phyloP scores from a whole-genome alignment of 2,113 vertebrate genomes.

The Amphiprion percula region DNA sequence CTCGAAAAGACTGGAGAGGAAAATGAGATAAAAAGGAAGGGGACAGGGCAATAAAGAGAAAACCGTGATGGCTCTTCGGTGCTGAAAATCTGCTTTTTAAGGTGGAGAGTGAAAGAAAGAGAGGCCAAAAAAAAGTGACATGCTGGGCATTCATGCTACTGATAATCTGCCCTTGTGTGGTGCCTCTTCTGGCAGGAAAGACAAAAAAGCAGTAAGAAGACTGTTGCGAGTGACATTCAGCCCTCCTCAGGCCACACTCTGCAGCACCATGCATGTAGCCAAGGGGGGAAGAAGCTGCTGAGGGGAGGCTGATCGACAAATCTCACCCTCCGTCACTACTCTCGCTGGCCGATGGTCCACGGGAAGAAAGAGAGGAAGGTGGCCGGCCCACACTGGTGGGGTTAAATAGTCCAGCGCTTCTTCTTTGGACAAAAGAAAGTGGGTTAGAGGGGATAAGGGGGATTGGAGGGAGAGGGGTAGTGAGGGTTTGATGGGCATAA shows the following conservation, averaged over 20 bases:
- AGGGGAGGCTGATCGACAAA: constrained; percentile 71
- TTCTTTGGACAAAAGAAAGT: constrained; percentile 78
- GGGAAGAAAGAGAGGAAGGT: constrained; percentile 83
- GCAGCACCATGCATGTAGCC: constrained; percentile 65
- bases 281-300: constrained; percentile 26
- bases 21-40: constrained; percentile 4
- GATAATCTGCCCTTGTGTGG: constrained; percentile 40
- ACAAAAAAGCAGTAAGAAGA: constrained; percentile 40
- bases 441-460: constrained; percentile 43
- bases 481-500: constrained; percentile 60
- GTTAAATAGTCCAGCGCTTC: constrained; percentile 84
- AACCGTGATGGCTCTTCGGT: constrained; percentile 20
- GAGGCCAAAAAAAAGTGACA: constrained; percentile 33
- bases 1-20: background rate
- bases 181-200: constrained; percentile 35
- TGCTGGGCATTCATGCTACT: constrained; percentile 68
- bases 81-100: constrained; percentile 16
- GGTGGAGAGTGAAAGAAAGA: constrained; percentile 8
- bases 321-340: constrained; percentile 88
- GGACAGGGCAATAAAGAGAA: constrained; percentile 20
- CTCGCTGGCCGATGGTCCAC: constrained; percentile 83
- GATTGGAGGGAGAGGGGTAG: constrained; percentile 1
- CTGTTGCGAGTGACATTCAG: constrained; percentile 45
- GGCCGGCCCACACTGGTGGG: constrained; percentile 85
- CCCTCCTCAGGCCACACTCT: constrained; percentile 37